Evolutionary conservation across 2,797 vertebrate species (phyloP).

Genomic region (Hemitrygon akajei): DNA sequence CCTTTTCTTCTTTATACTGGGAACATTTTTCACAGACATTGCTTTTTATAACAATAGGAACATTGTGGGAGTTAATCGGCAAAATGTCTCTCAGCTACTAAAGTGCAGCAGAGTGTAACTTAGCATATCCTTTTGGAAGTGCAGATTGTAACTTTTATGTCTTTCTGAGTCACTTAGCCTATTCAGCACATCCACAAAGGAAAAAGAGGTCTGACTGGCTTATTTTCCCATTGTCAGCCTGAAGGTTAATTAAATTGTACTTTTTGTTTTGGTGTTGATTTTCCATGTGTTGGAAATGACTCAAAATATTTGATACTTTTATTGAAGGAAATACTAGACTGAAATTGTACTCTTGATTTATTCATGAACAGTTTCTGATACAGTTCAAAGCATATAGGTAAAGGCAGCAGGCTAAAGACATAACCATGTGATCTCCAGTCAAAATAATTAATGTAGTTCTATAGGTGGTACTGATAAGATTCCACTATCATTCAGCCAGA

Average conservation of each 20-base stretch:
- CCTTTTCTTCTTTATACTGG: neutral
- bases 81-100: neutral
- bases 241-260: too few relatives aligned
- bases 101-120: neutral
- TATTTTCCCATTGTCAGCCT: too few relatives aligned
- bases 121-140: neutral
- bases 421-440: neutral
- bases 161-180: neutral
- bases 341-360: neutral
- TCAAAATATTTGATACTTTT: neutral
- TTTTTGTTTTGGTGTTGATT: neutral
- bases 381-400: neutral
- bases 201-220: too few relatives aligned
- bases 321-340: neutral
- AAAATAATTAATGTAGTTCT: neutral
- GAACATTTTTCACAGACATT: neutral
- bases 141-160: neutral
- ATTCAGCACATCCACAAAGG: neutral
- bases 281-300: neutral
- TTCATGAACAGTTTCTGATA: neutral
- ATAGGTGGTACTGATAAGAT: neutral
- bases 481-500: too few relatives aligned
- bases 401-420: neutral
- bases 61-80: neutral
- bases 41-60: neutral